Evolutionary conservation across 2,113 vertebrate genomes (phyloP).

Genomic region (Piprites chloris): DNA sequence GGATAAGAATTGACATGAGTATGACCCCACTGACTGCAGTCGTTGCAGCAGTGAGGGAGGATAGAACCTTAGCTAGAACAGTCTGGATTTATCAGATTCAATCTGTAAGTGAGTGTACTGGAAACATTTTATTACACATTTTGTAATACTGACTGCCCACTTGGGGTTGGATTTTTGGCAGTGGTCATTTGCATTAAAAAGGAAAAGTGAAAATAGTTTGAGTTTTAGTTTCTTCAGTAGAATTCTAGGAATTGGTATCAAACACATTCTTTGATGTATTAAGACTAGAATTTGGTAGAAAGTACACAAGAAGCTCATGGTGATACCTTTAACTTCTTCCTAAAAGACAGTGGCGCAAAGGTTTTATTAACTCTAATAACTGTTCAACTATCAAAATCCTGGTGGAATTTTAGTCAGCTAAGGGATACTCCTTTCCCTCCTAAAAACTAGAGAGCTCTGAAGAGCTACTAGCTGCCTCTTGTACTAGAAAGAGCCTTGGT

Average conservation of each 20-base stretch:
- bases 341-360: not conserved
- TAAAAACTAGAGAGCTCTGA: not conserved
- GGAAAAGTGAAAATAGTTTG: not conserved
- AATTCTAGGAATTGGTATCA: not conserved
- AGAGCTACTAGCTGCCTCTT: not conserved
- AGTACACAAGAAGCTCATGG: not conserved
- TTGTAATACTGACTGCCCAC: not conserved
- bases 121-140: not conserved
- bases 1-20: not conserved
- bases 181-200: not conserved
- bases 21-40: not conserved
- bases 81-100: not conserved
- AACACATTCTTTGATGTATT: not conserved
- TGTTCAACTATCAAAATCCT: not conserved
- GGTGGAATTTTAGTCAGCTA: not conserved
- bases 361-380: not conserved
- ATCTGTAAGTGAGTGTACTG: not conserved
- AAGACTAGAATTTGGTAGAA: not conserved
- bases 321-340: not conserved
- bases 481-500: not conserved
- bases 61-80: not conserved
- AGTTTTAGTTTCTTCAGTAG: not conserved
- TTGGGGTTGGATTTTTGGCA: not conserved
- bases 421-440: not conserved
- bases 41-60: not conserved